phyloP scores from a whole-genome alignment of 2,113 vertebrate genomes.

The Halcyon malimbica region DNA sequence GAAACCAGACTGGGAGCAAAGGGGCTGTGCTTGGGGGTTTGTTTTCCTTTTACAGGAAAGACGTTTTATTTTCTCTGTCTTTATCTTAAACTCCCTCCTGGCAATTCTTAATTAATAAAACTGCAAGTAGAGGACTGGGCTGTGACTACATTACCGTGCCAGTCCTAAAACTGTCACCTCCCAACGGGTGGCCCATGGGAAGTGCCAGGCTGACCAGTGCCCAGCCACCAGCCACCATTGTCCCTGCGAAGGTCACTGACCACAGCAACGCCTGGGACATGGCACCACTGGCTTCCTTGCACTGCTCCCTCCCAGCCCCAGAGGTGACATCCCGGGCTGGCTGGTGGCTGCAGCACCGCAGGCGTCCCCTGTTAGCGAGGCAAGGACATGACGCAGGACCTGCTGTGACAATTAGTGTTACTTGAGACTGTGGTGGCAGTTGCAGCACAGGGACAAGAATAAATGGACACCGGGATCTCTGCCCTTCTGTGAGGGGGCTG shows the following conservation, averaged over 20 bases:
- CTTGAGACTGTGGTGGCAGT: neutral
- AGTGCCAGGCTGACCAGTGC: neutral
- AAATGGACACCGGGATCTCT: neutral
- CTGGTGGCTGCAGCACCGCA: rapidly evolving
- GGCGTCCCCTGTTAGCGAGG: neutral
- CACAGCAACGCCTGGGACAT: rapidly evolving
- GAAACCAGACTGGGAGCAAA: neutral
- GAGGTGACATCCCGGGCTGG: neutral
- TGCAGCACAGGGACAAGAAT: neutral
- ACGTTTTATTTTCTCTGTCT: neutral
- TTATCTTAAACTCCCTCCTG: neutral
- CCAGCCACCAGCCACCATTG: neutral
- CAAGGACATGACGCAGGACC: neutral
- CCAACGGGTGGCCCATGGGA: neutral
- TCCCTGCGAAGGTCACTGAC: neutral
- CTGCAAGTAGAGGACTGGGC: neutral
- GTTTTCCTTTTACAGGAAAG: neutral
- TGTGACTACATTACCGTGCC: too few relatives aligned
- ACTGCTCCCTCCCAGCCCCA: neutral
- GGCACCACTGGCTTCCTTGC: rapidly evolving
- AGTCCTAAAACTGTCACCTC: neutral
- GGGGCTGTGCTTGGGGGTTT: neutral
- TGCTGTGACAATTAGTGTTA: neutral
- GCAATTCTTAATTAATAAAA: rapidly evolving
- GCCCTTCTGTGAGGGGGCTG: neutral